Base-by-base conservation (phyloP, 2,888 invertebrate species). In the Ormyrus pomaceus region DNA sequence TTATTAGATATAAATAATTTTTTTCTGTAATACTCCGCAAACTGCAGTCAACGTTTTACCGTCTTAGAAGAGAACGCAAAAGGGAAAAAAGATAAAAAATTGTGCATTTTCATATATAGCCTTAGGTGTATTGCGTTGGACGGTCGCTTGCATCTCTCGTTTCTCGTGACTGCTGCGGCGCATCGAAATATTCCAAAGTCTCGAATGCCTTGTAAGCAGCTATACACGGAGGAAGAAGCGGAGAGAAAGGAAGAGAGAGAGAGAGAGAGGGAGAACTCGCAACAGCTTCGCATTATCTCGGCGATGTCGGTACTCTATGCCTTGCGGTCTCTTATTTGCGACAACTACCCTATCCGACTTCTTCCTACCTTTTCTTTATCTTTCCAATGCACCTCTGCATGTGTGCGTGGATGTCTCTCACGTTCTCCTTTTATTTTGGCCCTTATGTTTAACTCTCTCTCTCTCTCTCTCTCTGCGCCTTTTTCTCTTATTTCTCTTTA, bases 171-270 rank as follows among this genome's bases (percentile, higher is more conserved):
- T 81, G 53, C n/a, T 6, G 59, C 19, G 77, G 19, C 72, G 70
- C 82, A 81, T 82, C 82, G 77, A 80, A 83, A 82, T 82, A 82
- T 82, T 79, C 81, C 66, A 55, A 53, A 74, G 19, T 19, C 19
- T 19, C 19, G 19, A 19, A 19, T 19, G 19, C 19, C 19, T 19
- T 19, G 19, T 19, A 19, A 19, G 19, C 19, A 19, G 19, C 19
- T 19, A 19, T 19, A 45, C 46, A 9, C 10, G 11, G 51, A 48
- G 10, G 58, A 45, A 59, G 46, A 56, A 10, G n/a, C n/a, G 3
- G 6, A 51, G 6, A 51, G 6, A 45, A 19, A 19, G 19, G 19
- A 19, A 19, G 19, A 19, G 19, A 19, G 19, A 19, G 19, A 19
- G 19, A 19, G 19, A 61, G 9, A 59, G 71, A 34, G 10, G 2